Evolutionary conservation across 2,797 vertebrate species (phyloP), one percentile per base, ranked within the genome.

Genomic region (Danio albolineatus): DNA sequence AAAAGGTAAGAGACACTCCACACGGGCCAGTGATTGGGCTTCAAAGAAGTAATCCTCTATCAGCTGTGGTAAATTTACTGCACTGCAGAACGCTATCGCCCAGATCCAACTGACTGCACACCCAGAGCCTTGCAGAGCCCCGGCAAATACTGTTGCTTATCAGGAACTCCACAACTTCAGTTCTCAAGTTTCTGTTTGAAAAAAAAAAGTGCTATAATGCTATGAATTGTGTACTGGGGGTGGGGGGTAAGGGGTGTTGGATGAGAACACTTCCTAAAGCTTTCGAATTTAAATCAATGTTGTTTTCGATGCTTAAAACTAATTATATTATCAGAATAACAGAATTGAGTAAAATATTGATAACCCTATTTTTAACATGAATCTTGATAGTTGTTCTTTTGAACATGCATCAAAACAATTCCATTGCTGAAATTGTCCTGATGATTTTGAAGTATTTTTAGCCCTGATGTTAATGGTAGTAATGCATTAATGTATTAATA

Each of bases 81-180:
- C 59, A 65, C 82, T 57, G 57, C 71, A 75, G 53, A 21, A 73
- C 66, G 69, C 54, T 41, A 79, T 64, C 57, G n/a, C 66, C 28
- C 53, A 59, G 69, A 72, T 83, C 54, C 79, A 72, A 49, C 59
- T 57, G 71, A 85, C 65, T 72, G 76, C 75, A 79, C 84, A 81
- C 46, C 19, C 4, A 76, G 48, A 81, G 60, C 53, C 46, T 44
- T 16, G 49, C 73, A 73, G 46, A 46, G 12, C 28, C 69, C 36
- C 10, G 2, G 67, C 59, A 79, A 49, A 79, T 53, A 56, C 75
- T 61, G 64, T 71, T 19, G 41, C 67, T 83, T 53, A 78, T 82
- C 82, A 75, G 66, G 74, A 76, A 67, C 69, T 51, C 43, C 57
- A 56, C 72, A 44, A 21, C 65, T 51, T 17, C 43, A 74, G 21